These are phyloP conservation scores for Allacma fusca DNA, from an alignment of 2,888 invertebrate genomes.

Conservation along the genomic window DNA sequence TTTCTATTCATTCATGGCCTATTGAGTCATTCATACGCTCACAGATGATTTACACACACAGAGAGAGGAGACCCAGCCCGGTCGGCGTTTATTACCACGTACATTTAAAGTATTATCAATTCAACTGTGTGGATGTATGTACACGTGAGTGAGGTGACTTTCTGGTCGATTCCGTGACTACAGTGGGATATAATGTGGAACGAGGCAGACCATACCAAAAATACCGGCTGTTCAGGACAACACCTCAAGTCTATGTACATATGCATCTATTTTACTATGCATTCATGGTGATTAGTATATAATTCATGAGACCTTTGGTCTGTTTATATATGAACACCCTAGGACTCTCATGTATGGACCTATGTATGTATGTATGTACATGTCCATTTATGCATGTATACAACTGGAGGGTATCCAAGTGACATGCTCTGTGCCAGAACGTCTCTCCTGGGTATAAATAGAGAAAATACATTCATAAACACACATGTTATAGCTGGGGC, in stretches of 20 bases:
- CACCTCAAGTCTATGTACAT: not conserved
- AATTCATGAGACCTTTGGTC: not conserved
- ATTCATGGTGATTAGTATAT: slow-evolving; percentile 17
- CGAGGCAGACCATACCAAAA: slow-evolving; percentile 34
- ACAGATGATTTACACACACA: slow-evolving; percentile 27
- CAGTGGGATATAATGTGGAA: slow-evolving; percentile 11
- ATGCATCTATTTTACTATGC: not conserved
- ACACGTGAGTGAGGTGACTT: slow-evolving; percentile 29
- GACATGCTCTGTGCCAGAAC: no score
- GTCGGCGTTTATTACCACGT: not conserved
- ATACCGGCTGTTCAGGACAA: slow-evolving; percentile 36
- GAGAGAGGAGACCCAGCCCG: no score
- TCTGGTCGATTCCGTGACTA: slow-evolving; percentile 32
- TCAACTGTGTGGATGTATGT: not conserved
- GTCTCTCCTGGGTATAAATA: no score
- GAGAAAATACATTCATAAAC: no score
- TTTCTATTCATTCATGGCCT: slow-evolving; percentile 31
- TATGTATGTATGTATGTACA: no score
- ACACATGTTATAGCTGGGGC: not conserved
- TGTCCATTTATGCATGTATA: no score
- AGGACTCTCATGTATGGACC: no score
- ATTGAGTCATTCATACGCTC: slow-evolving; percentile 32
- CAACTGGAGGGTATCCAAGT: no score
- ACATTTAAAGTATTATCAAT: no score
- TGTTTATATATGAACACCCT: not conserved